Evolutionary conservation across 2,797 vertebrate genomes (phyloP), one percentile per base, ranked within the genome.

Genomic region (Macropodus opercularis): DNA sequence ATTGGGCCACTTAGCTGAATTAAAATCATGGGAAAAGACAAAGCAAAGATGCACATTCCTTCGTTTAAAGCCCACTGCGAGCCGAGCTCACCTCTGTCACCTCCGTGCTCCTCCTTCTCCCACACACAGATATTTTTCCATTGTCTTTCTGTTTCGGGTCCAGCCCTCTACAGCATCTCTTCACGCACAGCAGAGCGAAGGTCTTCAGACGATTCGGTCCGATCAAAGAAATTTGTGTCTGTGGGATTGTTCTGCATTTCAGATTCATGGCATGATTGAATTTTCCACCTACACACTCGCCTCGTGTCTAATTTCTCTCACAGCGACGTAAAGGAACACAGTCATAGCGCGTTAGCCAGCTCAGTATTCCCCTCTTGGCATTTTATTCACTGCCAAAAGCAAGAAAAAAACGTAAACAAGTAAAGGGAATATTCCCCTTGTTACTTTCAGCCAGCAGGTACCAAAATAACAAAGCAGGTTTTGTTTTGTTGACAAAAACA

Each of bases 401-500:
- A 40, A 43, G 27, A 24, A 75, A 72, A 62, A 62, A 46, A n/a
- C n/a, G n/a, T n/a, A n/a, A n/a, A 51, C 14, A 59, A 48, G 15
- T 10, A 4, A 27, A n/a, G 32, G 29, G 53, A 70, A 59, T 69
- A 50, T 72, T 72, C 63, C 77, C 22, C 48, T 74, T 71, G 70
- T 77, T 80, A 68, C 79, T 81, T 72, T 59, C 75, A 57, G 59
- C 36, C 67, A 57, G 51, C 66, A 49, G 62, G 63, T 62, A 67
- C 39, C 55, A 44, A 69, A 73, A 72, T 54, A 77, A 69, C 55
- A 84, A 78, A 74, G 52, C 31, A 23, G 50, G 36, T 81, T 83
- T 81, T 71, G 72, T 83, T 77, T 76, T 66, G 60, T 72, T 79
- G 74, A 71, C 65, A 84, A 55, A 77, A 75, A 74, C 59, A 78